Percentiles rank a stretch among this genome's conserved stretches.
These are phyloP conservation scores for Parambassis ranga DNA, from an alignment of 2,797 vertebrate species.

Conservation along the genomic window DNA sequence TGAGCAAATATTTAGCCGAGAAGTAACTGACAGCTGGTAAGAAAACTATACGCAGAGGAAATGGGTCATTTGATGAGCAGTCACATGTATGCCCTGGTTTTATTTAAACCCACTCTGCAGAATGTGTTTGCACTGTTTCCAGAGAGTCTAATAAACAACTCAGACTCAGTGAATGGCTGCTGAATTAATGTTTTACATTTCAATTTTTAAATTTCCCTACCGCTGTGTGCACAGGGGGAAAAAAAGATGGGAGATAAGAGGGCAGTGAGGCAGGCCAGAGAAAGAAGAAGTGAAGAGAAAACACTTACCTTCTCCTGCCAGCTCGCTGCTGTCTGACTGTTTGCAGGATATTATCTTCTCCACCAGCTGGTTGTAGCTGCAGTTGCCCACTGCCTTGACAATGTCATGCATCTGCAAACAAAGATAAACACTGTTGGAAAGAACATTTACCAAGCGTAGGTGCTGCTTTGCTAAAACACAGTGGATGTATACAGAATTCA, in stretches of 20 bases:
- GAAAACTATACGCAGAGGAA: slow-evolving; percentile 24
- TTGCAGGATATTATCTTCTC: slow-evolving; percentile 99
- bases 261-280: neutral
- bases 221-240: neutral
- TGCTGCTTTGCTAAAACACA: neutral
- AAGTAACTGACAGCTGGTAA: slow-evolving; percentile 33
- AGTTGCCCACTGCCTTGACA: slow-evolving; percentile 96
- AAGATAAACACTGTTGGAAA: slow-evolving; percentile 52
- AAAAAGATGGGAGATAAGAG: neutral
- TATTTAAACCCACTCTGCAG: neutral
- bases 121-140: neutral
- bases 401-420: slow-evolving; percentile 90
- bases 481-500: neutral
- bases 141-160: neutral
- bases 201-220: neutral
- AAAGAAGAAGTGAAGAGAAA: slow-evolving; percentile 6
- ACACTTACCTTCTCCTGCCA: slow-evolving; percentile 93
- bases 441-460: slow-evolving; percentile 23
- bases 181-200: neutral
- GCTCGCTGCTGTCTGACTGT: slow-evolving; percentile 94
- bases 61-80: slow-evolving; percentile 32
- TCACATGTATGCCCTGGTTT: slow-evolving; percentile 32
- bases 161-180: neutral
- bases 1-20: slow-evolving; percentile 39
- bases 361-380: slow-evolving; percentile 99